A percentile compares a stretch with the other conserved stretches of the same genome.
phyloP scores from a whole-genome alignment of 2,888 invertebrate genomes.

The Abrostola tripartita region DNA sequence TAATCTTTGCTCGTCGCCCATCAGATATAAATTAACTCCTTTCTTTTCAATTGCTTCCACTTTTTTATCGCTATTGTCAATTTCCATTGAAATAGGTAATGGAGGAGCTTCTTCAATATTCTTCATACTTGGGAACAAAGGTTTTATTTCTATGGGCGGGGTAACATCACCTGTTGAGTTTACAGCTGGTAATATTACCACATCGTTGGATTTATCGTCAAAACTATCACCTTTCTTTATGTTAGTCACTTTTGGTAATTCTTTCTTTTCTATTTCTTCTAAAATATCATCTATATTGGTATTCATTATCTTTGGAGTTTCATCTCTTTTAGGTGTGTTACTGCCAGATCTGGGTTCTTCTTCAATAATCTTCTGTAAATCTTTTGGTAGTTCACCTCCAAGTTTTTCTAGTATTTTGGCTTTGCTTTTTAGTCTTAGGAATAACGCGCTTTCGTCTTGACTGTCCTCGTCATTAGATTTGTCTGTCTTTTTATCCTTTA shows the following conservation, averaged over 20 bases:
- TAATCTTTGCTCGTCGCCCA: slow-evolving; percentile 65
- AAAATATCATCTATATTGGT: slow-evolving; percentile 77
- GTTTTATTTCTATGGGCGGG: slow-evolving; percentile 65
- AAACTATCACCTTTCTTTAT: slow-evolving; percentile 66
- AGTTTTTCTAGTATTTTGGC: slow-evolving; percentile 85
- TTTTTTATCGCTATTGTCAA: slow-evolving; percentile 59
- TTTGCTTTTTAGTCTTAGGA: slow-evolving; percentile 82
- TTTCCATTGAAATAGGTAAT: slow-evolving; percentile 52
- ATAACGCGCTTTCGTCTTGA: slow-evolving; percentile 76
- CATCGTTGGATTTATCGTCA: slow-evolving; percentile 57
- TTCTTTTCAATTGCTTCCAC: slow-evolving; percentile 71
- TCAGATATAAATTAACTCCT: slow-evolving; percentile 76
- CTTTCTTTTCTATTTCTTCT: slow-evolving; percentile 81
- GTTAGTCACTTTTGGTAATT: slow-evolving; percentile 73
- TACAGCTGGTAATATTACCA: slow-evolving; percentile 63
- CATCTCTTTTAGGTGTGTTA: slow-evolving; percentile 66
- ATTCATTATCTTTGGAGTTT: slow-evolving; percentile 50
- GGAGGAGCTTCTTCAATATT: slow-evolving; percentile 63
- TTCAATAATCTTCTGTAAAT: slow-evolving; percentile 81
- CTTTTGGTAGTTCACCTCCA: slow-evolving; percentile 86
- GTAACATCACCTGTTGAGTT: slow-evolving; percentile 61
- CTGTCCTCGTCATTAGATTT: slow-evolving; percentile 72
- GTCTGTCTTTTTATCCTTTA: slow-evolving; percentile 55
- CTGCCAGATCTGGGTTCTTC: slow-evolving; percentile 68
- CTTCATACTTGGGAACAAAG: slow-evolving; percentile 71